Base-by-base conservation (phyloP, 1,140 invertebrate genomes). In the Babylonia areolata region DNA sequence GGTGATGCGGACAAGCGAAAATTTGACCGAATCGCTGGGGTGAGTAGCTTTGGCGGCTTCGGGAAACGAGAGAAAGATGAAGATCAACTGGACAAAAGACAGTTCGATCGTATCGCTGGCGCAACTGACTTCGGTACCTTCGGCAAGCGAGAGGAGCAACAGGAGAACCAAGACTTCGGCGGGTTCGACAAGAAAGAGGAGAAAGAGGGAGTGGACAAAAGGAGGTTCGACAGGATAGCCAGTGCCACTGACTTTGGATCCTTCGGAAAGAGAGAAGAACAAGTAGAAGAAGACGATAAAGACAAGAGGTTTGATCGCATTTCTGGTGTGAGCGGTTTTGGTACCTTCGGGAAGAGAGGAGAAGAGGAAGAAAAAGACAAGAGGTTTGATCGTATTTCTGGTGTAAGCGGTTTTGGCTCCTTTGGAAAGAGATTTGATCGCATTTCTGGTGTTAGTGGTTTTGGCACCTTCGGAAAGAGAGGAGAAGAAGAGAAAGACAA, bases 181-280 rank as follows among this genome's bases (percentile, higher is more conserved):
- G 35, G 28, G 42, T 54, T 54, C 23, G 79, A 28, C 9, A 81
- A 81, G 39, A 31, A 20, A 35, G 71, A 33, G 35, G 31, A 6
- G 6, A 39, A 42, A 23, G 2, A 17, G 11, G 28, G 42, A 5
- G 46, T 54, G 82, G 64, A 84, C 15, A 42, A 84, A 33, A 40
- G 69, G 64, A 46, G n/a, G 2, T 84, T 84, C 15, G 81, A 83
- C 58, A 83, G 81, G 15, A 83, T 83, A 9, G 54, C 81, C 35
- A 33, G 42, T 11, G n/a, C 39, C 31, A 71, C 42, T 12, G 35
- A n/a, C 35, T 69, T 81, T n/a, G 46, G 46, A 6, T 31, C 37
- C 28, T 81, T 81, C n/a, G 80, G 80, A 3, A 81, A 58, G 31
- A 20, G 54, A 11, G 46, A 58, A 3, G 20, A 35, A 6, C 3